Evolutionary conservation across 2,113 vertebrate genomes (phyloP).

Genomic region (Emydura subglobosa): DNA sequence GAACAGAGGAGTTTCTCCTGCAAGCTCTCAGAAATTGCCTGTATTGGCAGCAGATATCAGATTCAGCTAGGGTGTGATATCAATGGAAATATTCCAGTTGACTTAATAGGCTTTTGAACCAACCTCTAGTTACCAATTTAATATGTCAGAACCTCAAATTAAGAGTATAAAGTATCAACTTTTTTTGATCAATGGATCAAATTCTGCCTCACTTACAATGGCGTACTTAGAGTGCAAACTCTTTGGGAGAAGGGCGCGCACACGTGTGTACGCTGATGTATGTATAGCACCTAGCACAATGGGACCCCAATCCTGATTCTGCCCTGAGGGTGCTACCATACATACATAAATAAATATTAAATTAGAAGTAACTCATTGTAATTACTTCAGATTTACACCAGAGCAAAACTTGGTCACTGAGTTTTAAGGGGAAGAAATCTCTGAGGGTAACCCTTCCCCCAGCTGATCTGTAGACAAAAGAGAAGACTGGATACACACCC

Average conservation of each 20-base stretch:
- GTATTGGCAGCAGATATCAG: background rate
- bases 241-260: background rate
- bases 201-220: background rate
- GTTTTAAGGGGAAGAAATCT: background rate
- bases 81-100: background rate
- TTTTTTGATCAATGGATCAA: background rate
- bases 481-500: background rate
- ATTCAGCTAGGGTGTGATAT: background rate
- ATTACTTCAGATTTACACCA: background rate
- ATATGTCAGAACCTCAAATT: background rate
- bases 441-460: background rate
- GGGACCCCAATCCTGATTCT: background rate
- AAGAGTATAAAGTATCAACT: background rate
- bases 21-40: background rate
- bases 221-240: background rate
- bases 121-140: background rate
- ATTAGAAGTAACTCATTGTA: background rate
- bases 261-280: background rate
- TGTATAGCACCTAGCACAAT: background rate
- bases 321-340: background rate
- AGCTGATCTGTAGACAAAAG: background rate
- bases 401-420: background rate
- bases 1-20: background rate
- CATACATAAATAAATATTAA: background rate
- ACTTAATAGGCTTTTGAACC: background rate